A percentile compares a stretch with the other conserved stretches of the same genome.
phyloP scores from a whole-genome alignment of 2,888 invertebrate species.

The Stenodera caucasica region DNA sequence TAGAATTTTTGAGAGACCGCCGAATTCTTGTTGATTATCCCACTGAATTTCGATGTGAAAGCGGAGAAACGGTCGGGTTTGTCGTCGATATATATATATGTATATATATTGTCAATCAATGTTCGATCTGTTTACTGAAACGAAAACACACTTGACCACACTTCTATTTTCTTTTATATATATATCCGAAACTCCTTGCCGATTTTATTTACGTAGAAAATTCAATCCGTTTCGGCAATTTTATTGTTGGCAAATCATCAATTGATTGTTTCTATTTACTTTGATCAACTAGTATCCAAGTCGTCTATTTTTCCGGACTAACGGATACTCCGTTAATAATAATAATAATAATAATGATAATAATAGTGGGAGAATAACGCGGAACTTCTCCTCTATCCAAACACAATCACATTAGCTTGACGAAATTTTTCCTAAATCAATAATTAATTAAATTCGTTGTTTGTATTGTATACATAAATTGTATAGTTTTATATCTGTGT shows the following conservation, averaged over 20 bases:
- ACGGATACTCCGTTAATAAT: too few relatives aligned
- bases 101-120: conserved; percentile 50
- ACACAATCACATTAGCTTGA: conserved; percentile 23
- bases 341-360: too few relatives aligned
- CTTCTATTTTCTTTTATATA: conserved; percentile 34
- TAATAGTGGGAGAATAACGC: too few relatives aligned
- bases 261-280: too few relatives aligned
- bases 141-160: conserved; percentile 45
- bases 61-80: conserved; percentile 36
- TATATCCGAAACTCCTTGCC: conserved; percentile 29
- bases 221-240: too few relatives aligned
- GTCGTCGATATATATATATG: too few relatives aligned
- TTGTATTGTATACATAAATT: too few relatives aligned
- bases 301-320: too few relatives aligned
- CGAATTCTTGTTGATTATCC: conserved; percentile 46
- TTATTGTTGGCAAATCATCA: too few relatives aligned
- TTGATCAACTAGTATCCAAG: too few relatives aligned
- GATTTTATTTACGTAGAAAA: too few relatives aligned
- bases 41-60: conserved; percentile 47
- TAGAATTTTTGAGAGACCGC: background rate
- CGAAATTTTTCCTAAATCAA: conserved; percentile 17
- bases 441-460: conserved; percentile 26
- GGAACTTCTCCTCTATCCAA: conserved; percentile 6
- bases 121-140: conserved; percentile 49
- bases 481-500: conserved; percentile 4